A percentile compares a stretch with the other conserved stretches of the same genome.
phyloP scores from a whole-genome alignment of 1,140 invertebrate genomes.

The Brachionus sp. region DNA sequence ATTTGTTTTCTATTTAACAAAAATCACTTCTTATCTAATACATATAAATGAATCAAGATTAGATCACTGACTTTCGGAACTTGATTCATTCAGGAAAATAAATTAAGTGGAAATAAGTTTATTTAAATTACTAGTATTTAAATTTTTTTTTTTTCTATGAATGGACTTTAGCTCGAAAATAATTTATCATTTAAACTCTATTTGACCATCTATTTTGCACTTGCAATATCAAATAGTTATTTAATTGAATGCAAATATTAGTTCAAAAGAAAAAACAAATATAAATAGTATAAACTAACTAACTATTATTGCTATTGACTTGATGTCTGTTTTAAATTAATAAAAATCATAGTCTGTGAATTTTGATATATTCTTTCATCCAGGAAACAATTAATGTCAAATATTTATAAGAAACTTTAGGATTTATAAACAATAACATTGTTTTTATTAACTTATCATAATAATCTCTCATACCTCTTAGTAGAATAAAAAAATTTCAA shows the following conservation, averaged over 20 bases:
- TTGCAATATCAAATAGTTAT: constrained; percentile 36
- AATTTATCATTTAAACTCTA: not conserved
- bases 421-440: too few species aligned
- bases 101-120: constrained; percentile 23
- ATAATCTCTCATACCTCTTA: too few species aligned
- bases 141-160: not conserved
- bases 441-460: too few species aligned
- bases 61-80: not conserved
- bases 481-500: too few species aligned
- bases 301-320: not conserved
- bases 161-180: not conserved
- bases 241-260: constrained; percentile 43
- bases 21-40: constrained; percentile 12
- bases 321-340: not conserved
- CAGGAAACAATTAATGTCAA: not conserved
- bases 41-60: not conserved
- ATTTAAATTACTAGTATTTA: not conserved
- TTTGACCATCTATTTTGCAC: constrained; percentile 5
- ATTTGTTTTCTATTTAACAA: not conserved
- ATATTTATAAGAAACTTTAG: too few species aligned
- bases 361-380: not conserved
- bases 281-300: not conserved
- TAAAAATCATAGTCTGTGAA: not conserved
- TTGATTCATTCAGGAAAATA: not conserved
- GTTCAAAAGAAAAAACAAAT: constrained; percentile 9